Base-by-base conservation (phyloP, 1,140 invertebrate species). In the Brachionus sp. region DNA sequence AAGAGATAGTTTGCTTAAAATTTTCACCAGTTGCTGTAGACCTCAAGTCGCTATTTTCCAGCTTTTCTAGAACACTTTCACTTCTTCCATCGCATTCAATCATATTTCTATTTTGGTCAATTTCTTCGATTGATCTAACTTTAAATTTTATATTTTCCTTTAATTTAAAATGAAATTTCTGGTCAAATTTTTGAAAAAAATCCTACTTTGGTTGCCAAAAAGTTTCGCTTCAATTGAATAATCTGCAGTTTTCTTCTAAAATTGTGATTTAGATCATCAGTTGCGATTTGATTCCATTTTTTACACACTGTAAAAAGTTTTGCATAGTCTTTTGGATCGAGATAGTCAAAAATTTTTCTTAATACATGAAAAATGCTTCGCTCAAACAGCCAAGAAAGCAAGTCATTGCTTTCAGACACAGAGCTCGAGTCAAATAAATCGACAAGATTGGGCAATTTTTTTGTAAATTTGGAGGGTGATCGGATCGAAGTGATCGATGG, bases 141-240 rank as follows among this genome's bases (percentile, higher is more conserved):
- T 5, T 29, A 35, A 68, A 68, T 68, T 37, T 68, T 29, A 68
- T 16, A 42, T 73, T 73, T 73, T 73, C 68, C 68, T 73, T 44
- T 19, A 9, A 39, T 39, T 39, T 6, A 73, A 42, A n/a, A 35
- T n/a, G 29, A 68, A 16, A 3, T 68, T 33, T 35, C 1, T 33
- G 19, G 12, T 44, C 12, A 46, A 23, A 44, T 29, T 35, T 25
- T 9, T 25, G 23, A 75, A 75, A 19, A 46, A 46, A 75, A 42
- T 42, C 9, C 33, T 75, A 75, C 70, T 39, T 75, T 75, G 29
- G 44, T 44, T 7, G 0, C 5, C 9, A 46, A 29, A 46, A 75
- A 75, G 13, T 46, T 29, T 13, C 12, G 9, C 44, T 29, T 75
- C 5, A 39, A 16, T 3, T 46, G 42, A 12, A 12, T 75, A 25